Base-by-base conservation (phyloP, 37 sponge, comb jelly and placozoan genomes). In the Lycopodina hypogea region DNA sequence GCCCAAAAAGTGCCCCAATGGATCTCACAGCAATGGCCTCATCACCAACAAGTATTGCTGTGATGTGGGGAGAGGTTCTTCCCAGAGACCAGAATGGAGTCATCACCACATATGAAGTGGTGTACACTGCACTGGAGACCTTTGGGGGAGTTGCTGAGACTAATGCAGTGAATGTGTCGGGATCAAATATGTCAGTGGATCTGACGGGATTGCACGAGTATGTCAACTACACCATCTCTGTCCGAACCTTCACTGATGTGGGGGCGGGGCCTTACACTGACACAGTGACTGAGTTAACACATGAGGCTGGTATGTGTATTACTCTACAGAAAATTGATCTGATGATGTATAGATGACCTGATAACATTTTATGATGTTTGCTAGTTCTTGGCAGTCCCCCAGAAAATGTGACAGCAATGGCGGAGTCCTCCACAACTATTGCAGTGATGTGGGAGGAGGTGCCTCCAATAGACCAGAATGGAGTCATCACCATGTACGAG, bases 21-120 rank as follows among this genome's bases (percentile, higher is more conserved):
- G 33, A 56, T 56, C 42, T 68, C 42, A 83, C 41, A 21, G 40
- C 81, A 34, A 57, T 42, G 15, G 57, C 72, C 4, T 22, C 6
- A 11, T 61, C 63, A 1, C 21, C 62, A 1, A 61, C 73, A 14
- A 29, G 35, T 12, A 82, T 82, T 38, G 34, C 42, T 21, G 50
- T 72, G 19, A 74, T 19, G n/a, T 82, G 82, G 82, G 55, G 37
- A 15, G 76, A 76, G 2, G 63, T 76, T 48, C 52, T 61, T 37
- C 36, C 32, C 6, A 61, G 60, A 34, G 50, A 61, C 65, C 74
- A 41, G 40, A 82, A 82, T 82, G 82, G 82, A 74, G 53, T 41
- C 7, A 73, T 82, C 34, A 82, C 35, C 19, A 34, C 2, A 4
- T 82, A 82, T 33, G 51, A 72, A 19, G 74, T 82, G 34, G 18